Conservation (phyloP, 2,888 invertebrate genomes). For the Candidula unifasciata region DNA sequence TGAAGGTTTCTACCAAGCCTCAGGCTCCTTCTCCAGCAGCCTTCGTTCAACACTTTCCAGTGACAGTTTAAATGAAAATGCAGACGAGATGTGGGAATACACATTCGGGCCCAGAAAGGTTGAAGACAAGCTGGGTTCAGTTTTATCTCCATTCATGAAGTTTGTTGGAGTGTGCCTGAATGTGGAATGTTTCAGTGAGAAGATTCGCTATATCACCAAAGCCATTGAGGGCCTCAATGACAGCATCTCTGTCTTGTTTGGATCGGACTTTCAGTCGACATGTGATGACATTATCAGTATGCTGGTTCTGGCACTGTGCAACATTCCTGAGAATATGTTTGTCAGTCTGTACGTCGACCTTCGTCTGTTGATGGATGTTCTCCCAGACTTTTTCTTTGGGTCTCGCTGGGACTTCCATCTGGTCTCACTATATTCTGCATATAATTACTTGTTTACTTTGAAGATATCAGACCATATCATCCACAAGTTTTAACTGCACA, state of each 20-base stretch:
- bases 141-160: not conserved
- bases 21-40: conserved; percentile 10
- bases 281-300: conserved; percentile 51
- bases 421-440: conserved; percentile 39
- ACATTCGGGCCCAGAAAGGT: not conserved
- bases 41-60: not conserved
- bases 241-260: conserved; percentile 32
- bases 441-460: conserved; percentile 39
- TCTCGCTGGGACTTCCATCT: conserved; percentile 47
- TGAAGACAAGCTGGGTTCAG: conserved; percentile 4
- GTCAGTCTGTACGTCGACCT: conserved; percentile 39
- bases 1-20: conserved; percentile 2
- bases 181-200: conserved; percentile 33
- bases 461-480: conserved; percentile 29
- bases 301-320: conserved; percentile 41
- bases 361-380: conserved; percentile 43
- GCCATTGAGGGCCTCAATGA: conserved; percentile 44
- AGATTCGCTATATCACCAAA: conserved; percentile 42
- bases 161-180: conserved; percentile 34
- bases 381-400: conserved; percentile 41
- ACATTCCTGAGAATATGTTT: conserved; percentile 49
- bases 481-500: not conserved
- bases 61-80: not conserved
- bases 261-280: conserved; percentile 26
- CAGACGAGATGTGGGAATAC: not conserved